Evolutionary conservation across 1,140 invertebrate species (phyloP).

Genomic region (Drosophila carrolli): DNA sequence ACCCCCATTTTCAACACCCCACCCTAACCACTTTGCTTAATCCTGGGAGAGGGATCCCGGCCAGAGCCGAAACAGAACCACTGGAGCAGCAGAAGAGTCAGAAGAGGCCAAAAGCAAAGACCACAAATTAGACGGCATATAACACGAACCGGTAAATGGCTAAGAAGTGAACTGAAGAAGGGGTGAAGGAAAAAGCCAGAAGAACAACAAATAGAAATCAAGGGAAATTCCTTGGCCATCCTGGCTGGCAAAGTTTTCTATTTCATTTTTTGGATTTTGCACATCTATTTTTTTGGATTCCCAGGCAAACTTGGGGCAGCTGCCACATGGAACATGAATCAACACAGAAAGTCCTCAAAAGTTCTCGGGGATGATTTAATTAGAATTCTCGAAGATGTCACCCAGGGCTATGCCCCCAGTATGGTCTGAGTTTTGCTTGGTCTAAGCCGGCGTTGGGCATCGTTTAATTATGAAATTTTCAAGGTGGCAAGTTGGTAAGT

Average conservation of each 20-base stretch:
- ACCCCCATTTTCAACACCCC: not conserved
- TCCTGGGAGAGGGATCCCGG: slow-evolving; percentile 7
- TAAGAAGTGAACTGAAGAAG: slow-evolving; percentile 9
- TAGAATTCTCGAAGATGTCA: slow-evolving; percentile 80
- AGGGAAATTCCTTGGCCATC: slow-evolving; percentile 45
- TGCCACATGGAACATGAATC: slow-evolving; percentile 78
- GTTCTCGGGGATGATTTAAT: slow-evolving; percentile 78
- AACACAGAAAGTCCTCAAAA: slow-evolving; percentile 77
- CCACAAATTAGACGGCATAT: slow-evolving; percentile 77
- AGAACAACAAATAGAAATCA: slow-evolving; percentile 51
- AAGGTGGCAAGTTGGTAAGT: slow-evolving; percentile 60
- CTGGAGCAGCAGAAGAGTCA: slow-evolving; percentile 29
- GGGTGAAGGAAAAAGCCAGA: not conserved
- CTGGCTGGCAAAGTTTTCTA: slow-evolving; percentile 47
- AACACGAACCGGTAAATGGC: slow-evolving; percentile 46
- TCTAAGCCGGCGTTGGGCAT: slow-evolving; percentile 31
- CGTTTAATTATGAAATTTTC: slow-evolving; percentile 81
- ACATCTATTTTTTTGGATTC: slow-evolving; percentile 49
- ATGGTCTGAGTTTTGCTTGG: slow-evolving; percentile 6
- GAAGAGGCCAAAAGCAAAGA: slow-evolving; percentile 74
- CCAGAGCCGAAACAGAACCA: slow-evolving; percentile 12
- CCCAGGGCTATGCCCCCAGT: slow-evolving; percentile 31
- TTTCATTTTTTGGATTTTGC: slow-evolving; percentile 35
- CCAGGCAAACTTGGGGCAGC: slow-evolving; percentile 64
- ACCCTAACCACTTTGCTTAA: slow-evolving; percentile 14